Percentiles rank a stretch among this genome's conserved stretches.
Conservation (phyloP, 2,113 vertebrate genomes). For the Podarcis muralis region DNA sequence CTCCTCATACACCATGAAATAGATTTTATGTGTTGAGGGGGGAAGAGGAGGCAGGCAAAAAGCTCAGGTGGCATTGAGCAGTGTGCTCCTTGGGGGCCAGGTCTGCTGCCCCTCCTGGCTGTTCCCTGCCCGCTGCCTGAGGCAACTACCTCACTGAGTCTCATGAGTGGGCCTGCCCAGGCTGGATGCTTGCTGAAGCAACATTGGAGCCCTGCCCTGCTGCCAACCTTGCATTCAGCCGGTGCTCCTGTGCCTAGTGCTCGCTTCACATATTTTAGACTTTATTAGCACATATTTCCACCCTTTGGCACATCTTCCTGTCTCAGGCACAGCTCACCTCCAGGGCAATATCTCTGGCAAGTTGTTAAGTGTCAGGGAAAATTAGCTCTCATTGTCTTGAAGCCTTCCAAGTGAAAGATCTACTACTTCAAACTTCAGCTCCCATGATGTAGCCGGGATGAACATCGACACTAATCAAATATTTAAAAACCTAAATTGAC, state of each 20-base stretch:
- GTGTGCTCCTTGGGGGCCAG: too few species aligned
- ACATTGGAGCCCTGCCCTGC: too few species aligned
- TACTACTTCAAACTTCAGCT: constrained; percentile 18
- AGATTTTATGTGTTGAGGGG: too few species aligned
- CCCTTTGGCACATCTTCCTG: not conserved
- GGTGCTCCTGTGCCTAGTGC: not conserved
- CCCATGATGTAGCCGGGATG: not conserved
- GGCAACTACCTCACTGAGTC: too few species aligned
- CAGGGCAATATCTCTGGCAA: not conserved
- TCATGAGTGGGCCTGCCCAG: too few species aligned
- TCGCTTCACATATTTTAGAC: not conserved
- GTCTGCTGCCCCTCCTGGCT: too few species aligned
- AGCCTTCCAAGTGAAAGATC: not conserved
- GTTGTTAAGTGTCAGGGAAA: not conserved
- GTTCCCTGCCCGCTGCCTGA: too few species aligned
- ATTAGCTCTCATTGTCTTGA: not conserved
- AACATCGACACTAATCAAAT: constrained; percentile 55
- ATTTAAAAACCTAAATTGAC: constrained; percentile 49
- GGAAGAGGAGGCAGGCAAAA: too few species aligned
- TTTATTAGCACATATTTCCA: not conserved
- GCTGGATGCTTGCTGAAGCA: too few species aligned
- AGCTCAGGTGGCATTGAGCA: too few species aligned
- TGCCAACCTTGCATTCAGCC: not conserved
- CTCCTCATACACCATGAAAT: too few species aligned
- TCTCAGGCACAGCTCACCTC: not conserved